Conservation (phyloP, 2,888 invertebrate genomes). For the Hirtodrosophila confusa region DNA sequence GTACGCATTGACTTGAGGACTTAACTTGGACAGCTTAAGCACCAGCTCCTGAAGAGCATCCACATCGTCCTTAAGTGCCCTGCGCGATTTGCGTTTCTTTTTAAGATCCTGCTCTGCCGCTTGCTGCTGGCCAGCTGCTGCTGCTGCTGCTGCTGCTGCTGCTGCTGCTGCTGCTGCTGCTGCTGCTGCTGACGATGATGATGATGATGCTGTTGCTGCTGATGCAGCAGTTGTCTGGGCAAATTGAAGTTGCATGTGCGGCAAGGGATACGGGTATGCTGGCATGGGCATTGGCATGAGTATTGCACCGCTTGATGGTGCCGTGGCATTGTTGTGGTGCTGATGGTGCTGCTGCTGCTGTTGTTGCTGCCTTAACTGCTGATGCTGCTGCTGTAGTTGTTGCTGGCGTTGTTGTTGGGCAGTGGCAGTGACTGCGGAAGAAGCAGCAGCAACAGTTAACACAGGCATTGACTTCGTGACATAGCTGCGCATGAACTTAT, state of each 20-base stretch:
- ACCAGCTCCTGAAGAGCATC: conserved; percentile 61
- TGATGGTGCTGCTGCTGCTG: conserved; percentile 3
- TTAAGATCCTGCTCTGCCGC: conserved; percentile 3
- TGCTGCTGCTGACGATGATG: neutral
- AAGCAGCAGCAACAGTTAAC: neutral
- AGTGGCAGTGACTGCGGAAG: conserved; percentile 1
- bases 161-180: neutral
- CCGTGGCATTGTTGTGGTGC: neutral
- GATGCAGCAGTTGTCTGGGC: neutral
- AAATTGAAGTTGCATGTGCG: conserved; percentile 11
- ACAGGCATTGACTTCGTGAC: conserved; percentile 14
- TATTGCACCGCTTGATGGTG: neutral
- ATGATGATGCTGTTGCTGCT: too few relatives aligned
- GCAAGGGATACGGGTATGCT: conserved; percentile 14
- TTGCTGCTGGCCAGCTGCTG: neutral
- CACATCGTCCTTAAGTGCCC: conserved; percentile 52
- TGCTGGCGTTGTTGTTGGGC: conserved; percentile 2
- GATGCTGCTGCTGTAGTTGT: neutral
- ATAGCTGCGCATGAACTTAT: conserved; percentile 41
- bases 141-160: neutral
- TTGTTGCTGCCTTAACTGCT: neutral
- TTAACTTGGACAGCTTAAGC: conserved; percentile 13
- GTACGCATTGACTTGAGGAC: conserved; percentile 45
- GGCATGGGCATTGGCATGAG: conserved; percentile 19
- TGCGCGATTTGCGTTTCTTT: conserved; percentile 28